A percentile compares a stretch with the other conserved stretches of the same genome.
Conservation (phyloP, 2,888 invertebrate genomes). For the Hyposoter dolosus region DNA sequence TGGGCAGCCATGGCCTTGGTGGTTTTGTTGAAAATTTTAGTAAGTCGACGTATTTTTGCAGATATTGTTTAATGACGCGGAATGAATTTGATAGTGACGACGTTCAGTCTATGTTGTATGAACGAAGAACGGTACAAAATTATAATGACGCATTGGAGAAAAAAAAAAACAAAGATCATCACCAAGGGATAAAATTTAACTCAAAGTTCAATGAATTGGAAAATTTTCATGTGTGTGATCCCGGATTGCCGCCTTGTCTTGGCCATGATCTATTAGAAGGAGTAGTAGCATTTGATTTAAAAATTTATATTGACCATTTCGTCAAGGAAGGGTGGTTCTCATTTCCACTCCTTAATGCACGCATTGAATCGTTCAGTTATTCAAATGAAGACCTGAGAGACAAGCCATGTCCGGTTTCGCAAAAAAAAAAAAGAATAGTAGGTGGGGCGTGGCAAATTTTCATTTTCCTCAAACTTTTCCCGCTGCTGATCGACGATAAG, state of each 20-base stretch:
- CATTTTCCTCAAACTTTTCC: neutral
- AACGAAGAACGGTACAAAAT: constrained; percentile 18
- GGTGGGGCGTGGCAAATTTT: constrained; percentile 62
- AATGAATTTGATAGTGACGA: constrained; percentile 42
- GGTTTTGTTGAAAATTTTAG: constrained; percentile 70
- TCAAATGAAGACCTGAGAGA: constrained; percentile 50
- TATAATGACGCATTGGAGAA: constrained; percentile 11
- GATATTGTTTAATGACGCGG: constrained; percentile 60
- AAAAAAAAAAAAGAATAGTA: neutral
- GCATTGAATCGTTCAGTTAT: constrained; percentile 52
- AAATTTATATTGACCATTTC: constrained; percentile 66
- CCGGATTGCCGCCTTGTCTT: constrained; percentile 75
- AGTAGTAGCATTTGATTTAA: constrained; percentile 70
- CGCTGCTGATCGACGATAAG: neutral
- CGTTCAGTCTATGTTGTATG: constrained; percentile 3
- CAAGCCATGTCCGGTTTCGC: constrained; percentile 39
- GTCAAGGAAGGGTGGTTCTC: constrained; percentile 28
- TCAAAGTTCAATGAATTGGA: constrained; percentile 68
- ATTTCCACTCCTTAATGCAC: constrained; percentile 36
- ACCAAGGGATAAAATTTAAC: constrained; percentile 73
- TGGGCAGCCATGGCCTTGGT: constrained; percentile 69
- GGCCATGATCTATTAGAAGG: constrained; percentile 75
- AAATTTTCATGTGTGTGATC: constrained; percentile 72
- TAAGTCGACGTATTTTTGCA: constrained; percentile 64
- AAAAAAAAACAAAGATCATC: constrained; percentile 16